Conservation (phyloP, 2,888 invertebrate genomes). For the Flexamia atlantica region DNA sequence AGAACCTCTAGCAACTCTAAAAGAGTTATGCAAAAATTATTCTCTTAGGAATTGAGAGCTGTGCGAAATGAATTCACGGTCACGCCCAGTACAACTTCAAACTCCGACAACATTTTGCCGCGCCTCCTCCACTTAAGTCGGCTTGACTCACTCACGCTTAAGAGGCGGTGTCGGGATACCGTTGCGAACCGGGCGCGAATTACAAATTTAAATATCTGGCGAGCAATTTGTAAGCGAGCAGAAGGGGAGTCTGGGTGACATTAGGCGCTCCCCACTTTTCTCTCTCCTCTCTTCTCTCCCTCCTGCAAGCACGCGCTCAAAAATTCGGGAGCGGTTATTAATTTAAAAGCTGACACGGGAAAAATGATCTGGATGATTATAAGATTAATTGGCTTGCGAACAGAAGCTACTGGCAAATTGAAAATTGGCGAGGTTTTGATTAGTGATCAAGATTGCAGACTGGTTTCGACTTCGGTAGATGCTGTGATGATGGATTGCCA, state of each 20-base stretch:
- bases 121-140: neutral
- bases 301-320: neutral
- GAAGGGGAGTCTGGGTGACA: neutral
- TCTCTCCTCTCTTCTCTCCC: neutral
- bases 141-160: neutral
- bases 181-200: neutral
- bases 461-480: too few species aligned
- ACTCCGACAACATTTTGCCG: neutral
- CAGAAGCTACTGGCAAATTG: neutral
- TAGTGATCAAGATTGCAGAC: too few species aligned
- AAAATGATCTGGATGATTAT: too few species aligned
- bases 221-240: slow-evolving; percentile 13
- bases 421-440: neutral
- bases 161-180: neutral
- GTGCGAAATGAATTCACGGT: neutral
- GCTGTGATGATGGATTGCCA: too few species aligned
- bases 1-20: too few species aligned
- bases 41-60: neutral
- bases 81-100: slow-evolving; percentile 1
- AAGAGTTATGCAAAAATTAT: too few species aligned
- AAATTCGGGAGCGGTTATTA: too few species aligned
- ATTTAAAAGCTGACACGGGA: too few species aligned
- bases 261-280: neutral
- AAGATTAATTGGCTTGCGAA: neutral
- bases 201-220: slow-evolving; percentile 2